Percentiles rank a stretch among this genome's conserved stretches.
Conservation (phyloP, 2,797 vertebrate genomes). For the Telmatherina bonti region DNA sequence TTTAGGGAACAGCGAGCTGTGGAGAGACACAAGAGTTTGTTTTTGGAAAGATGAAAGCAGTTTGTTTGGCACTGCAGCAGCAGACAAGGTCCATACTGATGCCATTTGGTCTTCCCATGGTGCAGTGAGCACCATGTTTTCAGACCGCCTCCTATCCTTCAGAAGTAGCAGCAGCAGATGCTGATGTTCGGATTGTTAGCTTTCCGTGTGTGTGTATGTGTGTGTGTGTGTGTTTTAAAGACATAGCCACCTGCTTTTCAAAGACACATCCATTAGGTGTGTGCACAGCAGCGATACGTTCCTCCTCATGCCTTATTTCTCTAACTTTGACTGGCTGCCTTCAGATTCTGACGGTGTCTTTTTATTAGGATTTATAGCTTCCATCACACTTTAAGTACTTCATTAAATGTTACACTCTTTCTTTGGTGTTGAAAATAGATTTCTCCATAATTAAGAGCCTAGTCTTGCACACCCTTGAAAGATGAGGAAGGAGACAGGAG, state of each 20-base stretch:
- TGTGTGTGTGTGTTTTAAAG: not conserved
- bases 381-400: conserved; percentile 13
- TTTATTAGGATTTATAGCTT: conserved; percentile 39
- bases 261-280: conserved; percentile 12
- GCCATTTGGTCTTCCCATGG: conserved; percentile 56
- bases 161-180: conserved; percentile 62
- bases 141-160: conserved; percentile 41
- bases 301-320: not conserved
- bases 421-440: conserved; percentile 27
- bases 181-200: conserved; percentile 50
- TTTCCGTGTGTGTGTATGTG: conserved; percentile 12
- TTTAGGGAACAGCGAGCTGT: not conserved
- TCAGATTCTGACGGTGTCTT: conserved; percentile 20
- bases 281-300: not conserved
- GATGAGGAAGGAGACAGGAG: conserved; percentile 26
- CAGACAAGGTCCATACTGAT: conserved; percentile 46
- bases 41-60: conserved; percentile 56
- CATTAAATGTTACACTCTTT: conserved; percentile 36
- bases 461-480: conserved; percentile 52
- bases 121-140: conserved; percentile 51
- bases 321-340: conserved; percentile 1
- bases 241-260: conserved; percentile 25
- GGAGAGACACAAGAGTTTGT: not conserved
- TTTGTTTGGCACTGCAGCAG: conserved; percentile 29
- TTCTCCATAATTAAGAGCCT: conserved; percentile 49